These are phyloP conservation scores for Parauchenoglanis punctatus DNA, from an alignment of 2,797 vertebrate species.

Conservation along the genomic window DNA sequence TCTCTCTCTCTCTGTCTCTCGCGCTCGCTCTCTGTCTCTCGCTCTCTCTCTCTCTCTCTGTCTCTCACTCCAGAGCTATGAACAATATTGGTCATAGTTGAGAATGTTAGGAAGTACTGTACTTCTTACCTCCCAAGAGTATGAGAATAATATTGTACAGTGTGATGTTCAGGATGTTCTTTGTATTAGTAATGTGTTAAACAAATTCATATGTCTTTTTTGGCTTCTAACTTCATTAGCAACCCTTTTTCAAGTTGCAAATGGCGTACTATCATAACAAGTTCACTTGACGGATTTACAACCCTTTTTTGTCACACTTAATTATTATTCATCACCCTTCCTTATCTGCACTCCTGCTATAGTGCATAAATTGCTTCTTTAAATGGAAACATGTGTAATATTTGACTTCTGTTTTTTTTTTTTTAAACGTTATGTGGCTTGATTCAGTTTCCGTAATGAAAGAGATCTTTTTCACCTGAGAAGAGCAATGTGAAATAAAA, in stretches of 20 bases:
- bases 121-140: background rate
- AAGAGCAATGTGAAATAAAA: background rate
- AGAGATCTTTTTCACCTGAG: background rate
- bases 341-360: conserved; percentile 1
- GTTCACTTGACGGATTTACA: conserved; percentile 32
- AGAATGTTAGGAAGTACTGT: background rate
- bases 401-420: background rate
- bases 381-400: background rate
- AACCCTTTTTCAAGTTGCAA: conserved; percentile 21
- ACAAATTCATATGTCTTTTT: conserved; percentile 37
- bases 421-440: background rate
- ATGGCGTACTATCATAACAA: conserved; percentile 35
- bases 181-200: conserved; percentile 26
- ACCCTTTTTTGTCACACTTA: conserved; percentile 31
- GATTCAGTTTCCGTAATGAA: background rate
- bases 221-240: conserved; percentile 41
- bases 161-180: conserved; percentile 33
- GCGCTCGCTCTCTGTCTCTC: background rate
- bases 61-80: background rate
- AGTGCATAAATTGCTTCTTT: background rate
- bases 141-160: background rate
- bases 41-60: background rate
- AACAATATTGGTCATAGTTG: background rate
- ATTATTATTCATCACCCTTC: conserved; percentile 21
- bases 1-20: background rate